These are phyloP conservation scores for Drosophila putrida DNA, from an alignment of 2,888 invertebrate genomes.

Conservation along the genomic window DNA sequence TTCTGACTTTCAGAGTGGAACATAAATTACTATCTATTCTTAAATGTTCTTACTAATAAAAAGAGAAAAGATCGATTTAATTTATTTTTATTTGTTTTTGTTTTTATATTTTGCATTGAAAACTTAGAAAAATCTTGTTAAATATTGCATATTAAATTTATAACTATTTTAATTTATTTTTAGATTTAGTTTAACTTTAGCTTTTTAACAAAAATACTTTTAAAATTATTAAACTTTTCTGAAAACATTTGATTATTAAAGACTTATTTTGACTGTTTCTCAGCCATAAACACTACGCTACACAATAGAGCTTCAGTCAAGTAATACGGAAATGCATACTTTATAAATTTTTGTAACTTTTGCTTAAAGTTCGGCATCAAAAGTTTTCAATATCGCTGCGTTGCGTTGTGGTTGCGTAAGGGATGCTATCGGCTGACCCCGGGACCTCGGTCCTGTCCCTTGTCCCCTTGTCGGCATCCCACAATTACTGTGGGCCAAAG, in stretches of 20 bases:
- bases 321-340: conserved; percentile 12
- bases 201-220: too few relatives aligned
- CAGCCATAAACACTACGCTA: neutral
- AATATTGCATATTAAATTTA: too few relatives aligned
- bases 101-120: too few relatives aligned
- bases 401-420: conserved; percentile 54
- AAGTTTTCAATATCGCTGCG: conserved; percentile 50
- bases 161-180: too few relatives aligned
- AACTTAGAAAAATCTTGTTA: too few relatives aligned
- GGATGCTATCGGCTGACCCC: conserved; percentile 31
- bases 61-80: too few relatives aligned
- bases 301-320: conserved; percentile 10
- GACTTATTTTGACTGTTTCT: neutral
- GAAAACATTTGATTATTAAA: neutral
- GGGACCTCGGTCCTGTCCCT: neutral
- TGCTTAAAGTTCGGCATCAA: conserved; percentile 41
- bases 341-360: conserved; percentile 39
- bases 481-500: conserved; percentile 42
- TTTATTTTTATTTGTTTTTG: too few relatives aligned
- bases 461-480: neutral
- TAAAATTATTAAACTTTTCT: neutral
- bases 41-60: too few relatives aligned
- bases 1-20: too few relatives aligned
- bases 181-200: too few relatives aligned
- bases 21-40: too few relatives aligned